Evolutionary conservation across 2,888 invertebrate genomes (phyloP).

Genomic region (Adineta ricciae): DNA sequence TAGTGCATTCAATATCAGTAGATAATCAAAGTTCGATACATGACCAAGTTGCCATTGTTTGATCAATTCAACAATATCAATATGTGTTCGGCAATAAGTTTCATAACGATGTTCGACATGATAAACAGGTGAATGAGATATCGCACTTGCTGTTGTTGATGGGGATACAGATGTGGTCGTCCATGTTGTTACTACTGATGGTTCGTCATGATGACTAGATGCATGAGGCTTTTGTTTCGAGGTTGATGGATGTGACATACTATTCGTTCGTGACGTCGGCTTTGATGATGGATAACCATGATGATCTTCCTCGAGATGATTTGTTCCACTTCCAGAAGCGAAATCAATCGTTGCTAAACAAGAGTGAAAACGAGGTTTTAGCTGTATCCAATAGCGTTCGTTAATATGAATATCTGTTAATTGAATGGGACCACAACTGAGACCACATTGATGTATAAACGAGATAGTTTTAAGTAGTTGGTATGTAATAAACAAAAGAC

Average conservation of each 20-base stretch:
- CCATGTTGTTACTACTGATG: background rate
- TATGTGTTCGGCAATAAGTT: conserved; percentile 2
- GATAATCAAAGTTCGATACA: conserved; percentile 81
- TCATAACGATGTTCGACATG: conserved; percentile 20
- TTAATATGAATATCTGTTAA: conserved; percentile 30
- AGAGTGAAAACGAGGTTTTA: conserved; percentile 26
- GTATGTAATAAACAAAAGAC: conserved; percentile 28
- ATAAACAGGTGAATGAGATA: background rate
- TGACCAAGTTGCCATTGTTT: conserved; percentile 28
- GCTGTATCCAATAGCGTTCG: conserved; percentile 26
- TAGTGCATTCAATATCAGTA: conserved; percentile 67
- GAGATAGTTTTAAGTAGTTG: conserved; percentile 25
- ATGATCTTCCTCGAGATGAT: background rate
- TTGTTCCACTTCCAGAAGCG: background rate
- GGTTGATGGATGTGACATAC: background rate
- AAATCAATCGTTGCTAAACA: conserved; percentile 1
- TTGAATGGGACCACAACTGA: conserved; percentile 23
- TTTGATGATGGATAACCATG: background rate
- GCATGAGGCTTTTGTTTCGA: background rate
- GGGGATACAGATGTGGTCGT: background rate
- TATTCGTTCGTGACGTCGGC: background rate
- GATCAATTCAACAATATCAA: conserved; percentile 26
- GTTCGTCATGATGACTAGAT: background rate
- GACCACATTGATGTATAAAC: conserved; percentile 10
- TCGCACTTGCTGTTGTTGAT: background rate